Evolutionary conservation across 2,888 invertebrate species (phyloP), one percentile per base, ranked within the genome.

Genomic region (Zootermopsis nevadensis): DNA sequence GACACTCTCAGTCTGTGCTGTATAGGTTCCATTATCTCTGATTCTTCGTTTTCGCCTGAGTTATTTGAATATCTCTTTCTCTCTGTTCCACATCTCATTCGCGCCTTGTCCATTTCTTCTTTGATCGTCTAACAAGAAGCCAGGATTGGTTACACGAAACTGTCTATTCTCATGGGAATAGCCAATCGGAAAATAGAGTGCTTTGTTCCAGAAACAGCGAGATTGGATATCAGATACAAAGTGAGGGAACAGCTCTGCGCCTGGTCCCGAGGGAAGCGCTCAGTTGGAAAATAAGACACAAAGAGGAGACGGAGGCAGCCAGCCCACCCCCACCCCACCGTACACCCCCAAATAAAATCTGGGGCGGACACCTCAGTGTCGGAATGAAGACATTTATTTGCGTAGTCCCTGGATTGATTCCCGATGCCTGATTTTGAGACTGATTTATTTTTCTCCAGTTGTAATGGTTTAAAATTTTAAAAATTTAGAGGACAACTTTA

Each of bases 261-360:
- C 31, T 15, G 35, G 35, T 82, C 84, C 83, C 83, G 31, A 53
- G 84, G 83, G 83, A 82, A 24, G 35, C 83, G 80, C 80, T 83
- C 82, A 77, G 55, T 83, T 79, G 84, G 84, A 84, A 84, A 84
- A 84, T 84, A 83, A 84, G 74, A 76, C 69, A 69, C 69, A 69
- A 69, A 69, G 33, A 66, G 12, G 27, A 66, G 15, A 48, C 38
- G 10, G 6, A 48, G 48, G 48, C n/a, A n/a, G n/a, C 48, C 15
- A 15, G 48, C 48, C 8, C 48, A 7, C 48, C 48, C 48, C 48
- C 48, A 7, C 48, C 48, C 48, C 48, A 12, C 48, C 48, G 8
- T n/a, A n/a, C n/a, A n/a, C 42, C 15, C 42, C 27, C 60, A 60
- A 60, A 27, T 69, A 22, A 22, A 33, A 22, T 69, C 69, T 33